Base-by-base conservation (phyloP, 2,113 vertebrate species). In the Pantherophis guttatus region DNA sequence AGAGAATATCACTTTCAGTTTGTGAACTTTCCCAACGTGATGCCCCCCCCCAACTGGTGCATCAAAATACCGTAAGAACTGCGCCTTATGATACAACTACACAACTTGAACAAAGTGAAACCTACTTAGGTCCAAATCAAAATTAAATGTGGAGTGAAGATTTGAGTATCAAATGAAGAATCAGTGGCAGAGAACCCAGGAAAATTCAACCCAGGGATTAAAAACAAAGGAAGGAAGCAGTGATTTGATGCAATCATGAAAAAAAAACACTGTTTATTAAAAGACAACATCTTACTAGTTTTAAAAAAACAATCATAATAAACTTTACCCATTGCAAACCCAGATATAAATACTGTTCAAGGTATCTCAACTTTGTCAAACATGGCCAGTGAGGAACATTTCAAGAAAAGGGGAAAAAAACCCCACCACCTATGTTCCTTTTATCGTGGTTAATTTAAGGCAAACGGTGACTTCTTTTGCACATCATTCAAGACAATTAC, bases 201-300 rank as follows among this genome's bases (percentile, higher is more conserved):
- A 70, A 65, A 65, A 29, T 13, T 65, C 48, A 24, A n/a, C 2
- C 24, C 13, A 21, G 55, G 6, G 17, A 15, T 85, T 81, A 44
- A 75, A 75, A 89, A 33, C 9, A 29, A 21, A 44, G 62, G 1
- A 13, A n/a, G 10, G 24, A 26, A 65, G 23, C 88, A 17, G 39
- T 9, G 23, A 11, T 86, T 53, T 53, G 23, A 62, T 90, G 88
- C 92, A 87, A 29, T 23, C 90, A 53, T 48, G 24, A 21, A 26
- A n/a, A 17, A 17, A n/a, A 90, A 86, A 39, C 19, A 59, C 1
- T 39, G 2, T 93, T 93, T 93, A 93, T 93, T 93, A 54, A 90
- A 52, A 53, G 13, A 55, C 54, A 90, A 85, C 26, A 5, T 58
- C 23, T 48, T 52, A 58, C 33, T 75, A 4, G 59, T 62, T 33